Evolutionary conservation across 2,113 vertebrate genomes (phyloP), one percentile per base, ranked within the genome.

Genomic region (Clarias batrachus): DNA sequence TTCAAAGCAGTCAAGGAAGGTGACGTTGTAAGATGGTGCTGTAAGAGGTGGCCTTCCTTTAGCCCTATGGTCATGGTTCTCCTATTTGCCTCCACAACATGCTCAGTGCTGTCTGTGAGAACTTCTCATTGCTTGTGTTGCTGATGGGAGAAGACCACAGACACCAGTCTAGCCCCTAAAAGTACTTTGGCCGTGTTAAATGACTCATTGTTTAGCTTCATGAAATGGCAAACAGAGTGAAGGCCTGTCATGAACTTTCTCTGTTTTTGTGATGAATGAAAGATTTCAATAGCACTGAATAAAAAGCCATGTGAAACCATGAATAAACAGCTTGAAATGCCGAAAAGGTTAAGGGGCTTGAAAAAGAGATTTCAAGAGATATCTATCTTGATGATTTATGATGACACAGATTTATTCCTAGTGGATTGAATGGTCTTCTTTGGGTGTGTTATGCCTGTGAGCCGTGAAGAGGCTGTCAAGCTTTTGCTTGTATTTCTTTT

Each of bases 141-240:
- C 77, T 59, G 73, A 79, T 74, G 59, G 41, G 21, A 62, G 56
- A 6, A 60, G 27, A 87, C 83, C 73, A 78, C 79, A 79, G 52
- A 85, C 41, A 66, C 54, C 56, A 27, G 82, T 62, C 11, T 88
- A 73, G 25, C 59, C 48, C 6, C 73, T 73, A 59, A 73, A 79
- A 83, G 17, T 37, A 33, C 63, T 80, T 77, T 68, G 16, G 27
- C 59, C 23, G 65, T 63, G 83, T 80, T 60, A 76, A 33, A 83
- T 86, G 80, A 83, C 84, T 87, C 73, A 80, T 88, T 65, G 16
- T 88, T 87, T 84, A 84, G 56, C 30, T 81, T 83, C 74, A 63
- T 60, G 30, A 77, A 84, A 86, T 83, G 84, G 59, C n/a, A 77
- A 23, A 83, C 37, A 60, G 83, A 88, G 60, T 77, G 9, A 54